phyloP scores from a whole-genome alignment of 1,140 invertebrate genomes.

The Nilaparvata lugens region DNA sequence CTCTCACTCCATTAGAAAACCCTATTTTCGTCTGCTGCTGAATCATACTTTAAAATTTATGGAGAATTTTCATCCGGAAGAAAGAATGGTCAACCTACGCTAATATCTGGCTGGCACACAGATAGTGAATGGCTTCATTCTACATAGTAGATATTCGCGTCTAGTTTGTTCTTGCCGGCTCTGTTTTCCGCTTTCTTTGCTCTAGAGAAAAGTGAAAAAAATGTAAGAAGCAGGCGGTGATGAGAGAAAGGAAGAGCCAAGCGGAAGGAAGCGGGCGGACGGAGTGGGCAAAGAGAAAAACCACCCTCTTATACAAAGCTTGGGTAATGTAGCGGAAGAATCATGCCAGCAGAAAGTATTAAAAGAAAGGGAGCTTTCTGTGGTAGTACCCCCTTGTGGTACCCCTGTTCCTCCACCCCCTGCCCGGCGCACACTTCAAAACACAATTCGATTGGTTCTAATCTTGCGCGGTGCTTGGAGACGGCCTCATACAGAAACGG shows the following conservation, averaged over 20 bases:
- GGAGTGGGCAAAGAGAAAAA: background rate
- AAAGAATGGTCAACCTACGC: no score
- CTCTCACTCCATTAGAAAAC: no score
- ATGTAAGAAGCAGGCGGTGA: background rate
- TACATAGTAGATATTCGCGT: no score
- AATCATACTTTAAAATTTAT: no score
- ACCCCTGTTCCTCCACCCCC: background rate
- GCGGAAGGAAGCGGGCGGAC: background rate
- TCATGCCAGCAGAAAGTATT: constrained; percentile 16
- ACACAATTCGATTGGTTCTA: constrained; percentile 15
- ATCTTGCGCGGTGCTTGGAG: background rate
- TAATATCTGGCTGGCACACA: no score
- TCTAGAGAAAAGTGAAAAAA: no score
- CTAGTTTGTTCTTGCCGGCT: no score
- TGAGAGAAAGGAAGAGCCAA: background rate
- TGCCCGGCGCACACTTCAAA: background rate
- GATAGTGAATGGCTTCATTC: no score
- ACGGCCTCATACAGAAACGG: background rate
- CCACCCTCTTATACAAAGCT: constrained; percentile 1
- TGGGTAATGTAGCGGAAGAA: constrained; percentile 15
- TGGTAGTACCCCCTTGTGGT: no score
- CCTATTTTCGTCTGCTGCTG: no score
- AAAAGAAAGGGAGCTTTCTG: constrained; percentile 11
- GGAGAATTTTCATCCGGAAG: no score
- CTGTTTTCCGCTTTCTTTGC: no score